Base-by-base conservation (phyloP, 1,140 invertebrate genomes). In the Bombus pascuorum region DNA sequence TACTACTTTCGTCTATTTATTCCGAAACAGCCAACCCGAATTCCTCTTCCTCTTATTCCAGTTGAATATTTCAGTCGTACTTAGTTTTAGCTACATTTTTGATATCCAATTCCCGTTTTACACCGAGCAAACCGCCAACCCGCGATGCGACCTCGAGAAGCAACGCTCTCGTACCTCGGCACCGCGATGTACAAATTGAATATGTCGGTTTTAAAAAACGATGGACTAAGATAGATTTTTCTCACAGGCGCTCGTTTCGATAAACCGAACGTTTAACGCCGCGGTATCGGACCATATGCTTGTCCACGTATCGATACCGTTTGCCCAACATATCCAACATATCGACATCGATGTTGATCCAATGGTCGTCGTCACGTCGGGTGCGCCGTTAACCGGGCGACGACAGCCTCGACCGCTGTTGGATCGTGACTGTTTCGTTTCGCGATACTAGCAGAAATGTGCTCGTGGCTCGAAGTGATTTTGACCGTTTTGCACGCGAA, bases 11-110 rank as follows among this genome's bases (percentile, higher is more conserved):
- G 39, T 25, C 34, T 81, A 81, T 81, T 86, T 87, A 81, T 78
- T 78, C 62, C 42, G 57, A 39, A 37, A 32, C 32, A 39, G 75
- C 68, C 34, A 59, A n/a, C 70, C 65, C 47, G n/a, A 71, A 66
- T 81, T 92, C 3, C 13, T 25, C 9, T 12, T 9, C 10, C 42
- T 32, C 18, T 47, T n/a, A 15, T 13, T 25, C 44, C 22, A 1
- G 18, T 32, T 93, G 90, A 94, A 94, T 94, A 93, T 93, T 94
- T 94, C 86, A 93, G 39, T 75, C 81, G 85, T 90, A 89, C 92
- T 94, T 94, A 94, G 84, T 80, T 81, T 74, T 68, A 66, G 85
- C 68, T 94, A 88, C 90, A 94, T 94, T 93, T 94, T 94, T 94
- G 81, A 94, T 92, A 93, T 86, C 89, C 93, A 94, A 93, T 94